These are phyloP conservation scores for Lutjanus argentimaculatus DNA, from an alignment of 2,797 vertebrate species.

Conservation along the genomic window DNA sequence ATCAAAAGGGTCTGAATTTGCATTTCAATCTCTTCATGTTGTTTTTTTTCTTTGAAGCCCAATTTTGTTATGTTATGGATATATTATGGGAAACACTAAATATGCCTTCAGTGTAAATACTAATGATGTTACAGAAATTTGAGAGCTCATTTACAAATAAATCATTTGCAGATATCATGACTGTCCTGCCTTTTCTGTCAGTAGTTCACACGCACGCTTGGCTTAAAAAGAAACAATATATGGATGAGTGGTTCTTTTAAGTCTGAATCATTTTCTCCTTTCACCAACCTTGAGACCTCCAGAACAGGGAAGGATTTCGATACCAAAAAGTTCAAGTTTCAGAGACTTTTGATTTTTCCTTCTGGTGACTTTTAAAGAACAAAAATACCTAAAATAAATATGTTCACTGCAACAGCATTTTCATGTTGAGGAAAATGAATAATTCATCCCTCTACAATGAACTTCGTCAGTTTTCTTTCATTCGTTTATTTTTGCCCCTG, in stretches of 20 bases:
- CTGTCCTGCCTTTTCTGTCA: not conserved
- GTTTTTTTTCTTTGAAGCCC: not conserved
- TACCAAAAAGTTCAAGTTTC: too few relatives aligned
- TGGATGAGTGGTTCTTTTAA: too few relatives aligned
- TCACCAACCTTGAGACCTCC: too few relatives aligned
- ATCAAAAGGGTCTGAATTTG: not conserved
- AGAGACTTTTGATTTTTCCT: too few relatives aligned
- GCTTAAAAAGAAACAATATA: not conserved
- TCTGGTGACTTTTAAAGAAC: too few relatives aligned
- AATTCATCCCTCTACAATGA: too few relatives aligned
- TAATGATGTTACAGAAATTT: not conserved
- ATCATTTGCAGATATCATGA: not conserved
- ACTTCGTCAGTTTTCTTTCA: too few relatives aligned
- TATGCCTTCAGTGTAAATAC: constrained; percentile 20
- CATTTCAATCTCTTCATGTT: not conserved
- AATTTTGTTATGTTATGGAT: not conserved
- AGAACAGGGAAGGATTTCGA: too few relatives aligned
- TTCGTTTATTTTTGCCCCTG: too few relatives aligned
- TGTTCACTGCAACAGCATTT: too few relatives aligned
- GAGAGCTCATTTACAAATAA: constrained; percentile 32
- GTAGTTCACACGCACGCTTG: not conserved
- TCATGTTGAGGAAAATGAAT: too few relatives aligned
- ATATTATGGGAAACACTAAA: not conserved
- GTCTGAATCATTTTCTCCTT: not conserved
- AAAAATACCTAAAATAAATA: too few relatives aligned